Conservation (phyloP, 1,140 invertebrate genomes). For the Zaprionus nigranus region DNA sequence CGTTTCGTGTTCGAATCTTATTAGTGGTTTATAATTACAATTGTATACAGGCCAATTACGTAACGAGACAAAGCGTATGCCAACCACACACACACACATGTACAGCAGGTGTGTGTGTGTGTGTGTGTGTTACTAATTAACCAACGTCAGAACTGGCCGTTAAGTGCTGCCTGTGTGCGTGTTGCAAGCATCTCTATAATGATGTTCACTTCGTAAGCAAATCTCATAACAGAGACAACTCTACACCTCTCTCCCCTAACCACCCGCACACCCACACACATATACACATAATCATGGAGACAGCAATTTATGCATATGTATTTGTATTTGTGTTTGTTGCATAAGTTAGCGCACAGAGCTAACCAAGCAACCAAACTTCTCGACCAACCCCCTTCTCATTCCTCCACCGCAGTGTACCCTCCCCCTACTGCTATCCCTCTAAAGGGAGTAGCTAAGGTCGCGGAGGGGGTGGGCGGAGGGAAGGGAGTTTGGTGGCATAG, state of each 20-base stretch:
- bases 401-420: no score
- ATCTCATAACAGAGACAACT: conserved; percentile 63
- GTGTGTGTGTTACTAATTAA: conserved; percentile 65
- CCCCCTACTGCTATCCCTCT: no score
- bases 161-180: conserved; percentile 52
- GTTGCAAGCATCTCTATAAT: conserved; percentile 60
- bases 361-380: conserved; percentile 49
- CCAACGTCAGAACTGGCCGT: conserved; percentile 57
- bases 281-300: conserved; percentile 36
- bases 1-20: conserved; percentile 79
- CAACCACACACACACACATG: conserved; percentile 26
- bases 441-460: no score
- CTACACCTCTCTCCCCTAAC: background rate
- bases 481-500: background rate
- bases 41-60: conserved; percentile 80
- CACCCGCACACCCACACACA: conserved; percentile 7
- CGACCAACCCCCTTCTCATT: background rate
- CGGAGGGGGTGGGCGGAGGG: no score
- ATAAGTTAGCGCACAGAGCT: conserved; percentile 54
- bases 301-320: conserved; percentile 68
- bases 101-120: conserved; percentile 20
- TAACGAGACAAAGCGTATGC: conserved; percentile 65
- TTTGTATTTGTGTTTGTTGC: conserved; percentile 55
- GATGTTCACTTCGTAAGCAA: conserved; percentile 78
- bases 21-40: conserved; percentile 83